Evolutionary conservation across 2,797 vertebrate species (phyloP), one percentile per base, ranked within the genome.

Genomic region (Tauraco hartlaubi): DNA sequence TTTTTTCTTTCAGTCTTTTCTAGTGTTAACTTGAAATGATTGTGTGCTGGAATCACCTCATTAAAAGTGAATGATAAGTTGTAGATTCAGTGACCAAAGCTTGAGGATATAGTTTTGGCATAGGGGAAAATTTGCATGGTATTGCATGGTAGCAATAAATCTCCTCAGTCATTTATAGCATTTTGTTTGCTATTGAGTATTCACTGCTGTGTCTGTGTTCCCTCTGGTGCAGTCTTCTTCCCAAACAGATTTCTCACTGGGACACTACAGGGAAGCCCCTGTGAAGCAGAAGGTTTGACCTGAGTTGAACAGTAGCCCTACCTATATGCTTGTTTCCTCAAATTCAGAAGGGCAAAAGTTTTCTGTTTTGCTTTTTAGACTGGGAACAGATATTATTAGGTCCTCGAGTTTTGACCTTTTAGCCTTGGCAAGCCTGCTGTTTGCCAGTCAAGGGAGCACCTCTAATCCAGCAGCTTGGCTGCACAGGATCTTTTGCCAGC

Each of bases 401-500:
- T 76, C 78, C 33, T 92, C 63, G 52, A 82, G 16, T 35, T 90
- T 22, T 68, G 58, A 75, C 20, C 22, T 88, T 76, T 69, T 11
- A 15, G 51, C 5, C 31, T 49, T 49, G 55, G 16, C 37, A 71
- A 88, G 20, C 16, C 28, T 64, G 13, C 9, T 46, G n/a, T 71
- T 68, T 83, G 15, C 12, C 39, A 51, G 17, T 35, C 61, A 71
- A 71, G 46, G 28, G 22, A 80, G 10, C 22, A 37, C 37, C 35
- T 79, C 39, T 29, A n/a, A n/a, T 26, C 20, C 56, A 72, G 12
- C 23, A 69, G 18, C 21, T 49, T 44, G 28, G 15, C 25, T 2
- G 1, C n/a, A 41, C 0, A 0, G 44, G 46, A 7, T 20, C 6
- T 76, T 13, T 55, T 76, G 39, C 44, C 74, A 61, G 8, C 14